Conservation (phyloP, 2,888 invertebrate species). For the Xestobium rufovillosum region DNA sequence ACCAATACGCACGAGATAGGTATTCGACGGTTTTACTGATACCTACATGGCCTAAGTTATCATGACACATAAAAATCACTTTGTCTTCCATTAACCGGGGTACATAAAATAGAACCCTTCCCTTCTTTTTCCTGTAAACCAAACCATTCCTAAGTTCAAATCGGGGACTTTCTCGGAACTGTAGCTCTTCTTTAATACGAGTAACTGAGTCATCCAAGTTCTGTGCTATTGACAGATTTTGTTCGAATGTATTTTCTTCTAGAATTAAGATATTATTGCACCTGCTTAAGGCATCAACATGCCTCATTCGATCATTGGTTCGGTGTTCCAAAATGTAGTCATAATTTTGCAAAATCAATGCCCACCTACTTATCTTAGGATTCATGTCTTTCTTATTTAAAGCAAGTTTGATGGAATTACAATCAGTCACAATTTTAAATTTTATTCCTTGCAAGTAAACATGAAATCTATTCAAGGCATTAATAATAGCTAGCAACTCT, state of each 20-base stretch:
- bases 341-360: conserved; percentile 26
- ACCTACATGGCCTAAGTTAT: conserved; percentile 29
- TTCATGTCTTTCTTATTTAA: conserved; percentile 28
- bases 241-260: conserved; percentile 16
- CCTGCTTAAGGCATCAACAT: conserved; percentile 28
- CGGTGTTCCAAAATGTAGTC: conserved; percentile 25
- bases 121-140: conserved; percentile 11
- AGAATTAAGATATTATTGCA: conserved; percentile 15
- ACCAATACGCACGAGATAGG: conserved; percentile 28
- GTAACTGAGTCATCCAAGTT: conserved; percentile 19
- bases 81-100: conserved; percentile 17
- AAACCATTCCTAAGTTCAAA: conserved; percentile 13
- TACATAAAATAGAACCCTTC: conserved; percentile 12
- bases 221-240: conserved; percentile 13
- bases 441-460: too few relatives aligned
- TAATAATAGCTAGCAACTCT: conserved; percentile 27
- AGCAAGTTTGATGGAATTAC: too few relatives aligned
- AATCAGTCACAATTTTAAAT: too few relatives aligned
- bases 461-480: conserved; percentile 28
- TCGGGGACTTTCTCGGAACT: conserved; percentile 11
- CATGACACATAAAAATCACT: conserved; percentile 25
- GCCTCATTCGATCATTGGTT: conserved; percentile 22
- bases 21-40: conserved; percentile 26
- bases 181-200: conserved; percentile 16
- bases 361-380: conserved; percentile 26